These are phyloP conservation scores for Lipotes vexillifer DNA, from an alignment of 2,113 vertebrate species.

Conservation along the genomic window DNA sequence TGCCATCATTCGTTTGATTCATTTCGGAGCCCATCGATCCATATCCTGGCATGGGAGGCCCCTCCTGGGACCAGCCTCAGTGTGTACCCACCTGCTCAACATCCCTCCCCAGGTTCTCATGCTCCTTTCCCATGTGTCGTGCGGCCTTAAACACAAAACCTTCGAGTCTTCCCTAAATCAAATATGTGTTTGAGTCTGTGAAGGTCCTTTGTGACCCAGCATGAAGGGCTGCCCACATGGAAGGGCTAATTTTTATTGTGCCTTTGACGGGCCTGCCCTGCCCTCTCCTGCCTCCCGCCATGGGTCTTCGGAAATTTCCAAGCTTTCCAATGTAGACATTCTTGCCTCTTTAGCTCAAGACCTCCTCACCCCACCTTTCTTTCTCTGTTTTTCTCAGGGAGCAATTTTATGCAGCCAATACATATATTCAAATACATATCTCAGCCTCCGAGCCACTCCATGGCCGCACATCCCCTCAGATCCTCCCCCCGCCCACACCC, in stretches of 20 bases:
- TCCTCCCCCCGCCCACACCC: background rate
- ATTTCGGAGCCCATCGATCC: background rate
- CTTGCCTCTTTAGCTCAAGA: background rate
- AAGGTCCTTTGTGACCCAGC: background rate
- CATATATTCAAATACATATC: too few relatives aligned
- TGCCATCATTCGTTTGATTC: background rate
- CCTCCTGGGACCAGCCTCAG: background rate
- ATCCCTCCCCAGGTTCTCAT: background rate
- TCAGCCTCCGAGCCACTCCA: background rate
- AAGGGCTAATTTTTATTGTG: background rate
- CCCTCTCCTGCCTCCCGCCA: background rate
- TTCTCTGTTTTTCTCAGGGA: background rate
- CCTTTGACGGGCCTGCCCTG: background rate
- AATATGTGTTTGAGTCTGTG: background rate
- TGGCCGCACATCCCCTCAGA: background rate
- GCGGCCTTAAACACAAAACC: background rate
- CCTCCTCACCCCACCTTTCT: background rate
- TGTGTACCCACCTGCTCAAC: background rate
- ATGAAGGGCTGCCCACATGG: background rate
- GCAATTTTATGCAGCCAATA: background rate
- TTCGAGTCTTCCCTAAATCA: background rate
- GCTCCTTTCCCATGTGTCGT: background rate
- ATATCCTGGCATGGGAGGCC: accelerated
- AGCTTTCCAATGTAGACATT: background rate
- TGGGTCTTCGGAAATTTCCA: background rate